A percentile compares a stretch with the other conserved stretches of the same genome.
Conservation (phyloP, 2,113 vertebrate species). For the Onychorhynchus coronatus region DNA sequence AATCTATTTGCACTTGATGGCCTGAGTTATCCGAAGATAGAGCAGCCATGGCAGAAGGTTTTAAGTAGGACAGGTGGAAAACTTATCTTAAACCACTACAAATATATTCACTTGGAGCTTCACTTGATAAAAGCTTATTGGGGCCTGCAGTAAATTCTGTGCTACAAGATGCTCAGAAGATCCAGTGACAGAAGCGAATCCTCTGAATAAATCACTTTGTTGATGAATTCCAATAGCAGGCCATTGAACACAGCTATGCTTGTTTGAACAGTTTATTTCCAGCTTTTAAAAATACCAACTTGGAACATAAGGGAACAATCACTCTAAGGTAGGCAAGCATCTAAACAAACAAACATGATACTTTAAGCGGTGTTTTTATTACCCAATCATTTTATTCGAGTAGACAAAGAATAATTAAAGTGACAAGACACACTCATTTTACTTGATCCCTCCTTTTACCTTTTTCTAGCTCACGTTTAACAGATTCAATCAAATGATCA, state of each 20-base stretch:
- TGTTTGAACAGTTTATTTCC: not conserved
- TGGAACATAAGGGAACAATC: not conserved
- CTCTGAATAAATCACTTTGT: not conserved
- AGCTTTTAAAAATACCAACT: not conserved
- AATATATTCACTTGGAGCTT: not conserved
- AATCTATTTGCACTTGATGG: not conserved
- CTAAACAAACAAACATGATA: not conserved
- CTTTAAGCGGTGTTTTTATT: constrained; percentile 14
- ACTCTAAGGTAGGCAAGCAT: not conserved
- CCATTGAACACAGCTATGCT: not conserved
- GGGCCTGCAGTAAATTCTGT: not conserved
- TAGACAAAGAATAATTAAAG: constrained; percentile 8
- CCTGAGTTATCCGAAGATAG: not conserved
- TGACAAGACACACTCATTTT: not conserved
- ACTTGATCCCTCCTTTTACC: not conserved
- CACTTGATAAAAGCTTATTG: not conserved
- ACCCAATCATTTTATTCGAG: constrained; percentile 7
- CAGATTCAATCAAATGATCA: not conserved
- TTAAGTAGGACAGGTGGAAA: not conserved
- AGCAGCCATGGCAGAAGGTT: not conserved
- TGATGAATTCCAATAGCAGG: not conserved
- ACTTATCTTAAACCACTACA: not conserved
- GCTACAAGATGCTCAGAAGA: not conserved
- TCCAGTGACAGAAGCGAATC: not conserved
- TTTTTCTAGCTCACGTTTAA: not conserved